Conservation (phyloP, 2,888 invertebrate species). For the Dynastes grantii region DNA sequence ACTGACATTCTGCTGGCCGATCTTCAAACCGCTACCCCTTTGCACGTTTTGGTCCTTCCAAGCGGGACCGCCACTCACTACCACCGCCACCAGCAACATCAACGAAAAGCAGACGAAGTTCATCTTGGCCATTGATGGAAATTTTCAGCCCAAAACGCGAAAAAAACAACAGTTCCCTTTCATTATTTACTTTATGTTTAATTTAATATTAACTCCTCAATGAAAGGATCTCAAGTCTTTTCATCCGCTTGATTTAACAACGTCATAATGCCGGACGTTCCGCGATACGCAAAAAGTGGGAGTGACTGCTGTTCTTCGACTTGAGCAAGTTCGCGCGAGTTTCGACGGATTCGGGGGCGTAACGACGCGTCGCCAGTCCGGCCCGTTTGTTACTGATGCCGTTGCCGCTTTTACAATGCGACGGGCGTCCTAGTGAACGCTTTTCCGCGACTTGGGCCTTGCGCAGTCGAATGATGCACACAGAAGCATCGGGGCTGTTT, state of each 20-base stretch:
- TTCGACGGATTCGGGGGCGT: slow-evolving; percentile 52
- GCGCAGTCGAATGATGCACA: slow-evolving; percentile 20
- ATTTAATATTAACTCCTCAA: no score
- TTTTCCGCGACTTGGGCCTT: slow-evolving; percentile 9
- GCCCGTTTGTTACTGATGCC: slow-evolving; percentile 59
- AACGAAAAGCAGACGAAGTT: slow-evolving; percentile 65
- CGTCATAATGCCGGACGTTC: not conserved
- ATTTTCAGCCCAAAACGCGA: not conserved
- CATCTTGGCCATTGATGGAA: slow-evolving; percentile 59
- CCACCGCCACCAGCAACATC: slow-evolving; percentile 66
- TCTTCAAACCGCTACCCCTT: slow-evolving; percentile 67
- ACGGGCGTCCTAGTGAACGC: slow-evolving; percentile 5
- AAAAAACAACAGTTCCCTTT: not conserved
- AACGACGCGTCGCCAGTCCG: slow-evolving; percentile 54
- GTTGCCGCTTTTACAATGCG: slow-evolving; percentile 60
- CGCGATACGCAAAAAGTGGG: slow-evolving; percentile 15
- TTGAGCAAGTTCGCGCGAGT: not conserved
- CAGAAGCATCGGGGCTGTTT: not conserved
- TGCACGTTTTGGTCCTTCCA: slow-evolving; percentile 68
- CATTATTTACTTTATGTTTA: no score
- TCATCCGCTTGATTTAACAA: not conserved
- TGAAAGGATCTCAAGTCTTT: no score
- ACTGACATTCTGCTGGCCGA: slow-evolving; percentile 63
- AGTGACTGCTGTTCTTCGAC: slow-evolving; percentile 3
- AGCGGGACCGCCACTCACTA: slow-evolving; percentile 69